Conservation (phyloP, 2,113 vertebrate genomes). For the Benitochromis conjunctus region DNA sequence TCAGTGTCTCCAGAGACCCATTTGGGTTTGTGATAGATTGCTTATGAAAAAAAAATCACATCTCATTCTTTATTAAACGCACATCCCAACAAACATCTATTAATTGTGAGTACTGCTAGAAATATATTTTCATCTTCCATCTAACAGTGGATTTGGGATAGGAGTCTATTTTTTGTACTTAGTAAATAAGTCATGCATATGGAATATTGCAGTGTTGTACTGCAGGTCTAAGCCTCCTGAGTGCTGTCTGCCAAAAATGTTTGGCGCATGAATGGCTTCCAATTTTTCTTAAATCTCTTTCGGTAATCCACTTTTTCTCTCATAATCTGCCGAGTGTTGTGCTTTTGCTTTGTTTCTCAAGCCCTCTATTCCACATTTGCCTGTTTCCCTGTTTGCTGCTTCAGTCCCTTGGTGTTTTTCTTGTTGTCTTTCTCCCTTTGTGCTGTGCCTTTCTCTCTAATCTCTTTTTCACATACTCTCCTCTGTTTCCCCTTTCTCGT, state of each 20-base stretch:
- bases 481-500: not conserved
- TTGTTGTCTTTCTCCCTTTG: not conserved
- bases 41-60: not conserved
- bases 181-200: conserved; percentile 32
- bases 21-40: not conserved
- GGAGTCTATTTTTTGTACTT: not conserved
- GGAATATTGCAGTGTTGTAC: not conserved
- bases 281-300: not conserved
- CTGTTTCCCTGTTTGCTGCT: not conserved
- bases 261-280: conserved; percentile 6
- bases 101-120: not conserved
- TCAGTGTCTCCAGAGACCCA: not conserved
- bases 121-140: not conserved
- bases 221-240: conserved; percentile 14
- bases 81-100: not conserved
- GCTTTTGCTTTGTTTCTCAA: not conserved
- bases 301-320: not conserved
- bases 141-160: not conserved
- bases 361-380: not conserved
- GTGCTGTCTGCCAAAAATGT: conserved; percentile 17
- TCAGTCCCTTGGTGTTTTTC: not conserved
- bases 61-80: not conserved
- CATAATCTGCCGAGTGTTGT: conserved; percentile 9
- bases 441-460: not conserved
- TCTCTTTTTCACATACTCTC: not conserved